Conservation (phyloP, 2,113 vertebrate species). For the Romanogobio albipinnatus region DNA sequence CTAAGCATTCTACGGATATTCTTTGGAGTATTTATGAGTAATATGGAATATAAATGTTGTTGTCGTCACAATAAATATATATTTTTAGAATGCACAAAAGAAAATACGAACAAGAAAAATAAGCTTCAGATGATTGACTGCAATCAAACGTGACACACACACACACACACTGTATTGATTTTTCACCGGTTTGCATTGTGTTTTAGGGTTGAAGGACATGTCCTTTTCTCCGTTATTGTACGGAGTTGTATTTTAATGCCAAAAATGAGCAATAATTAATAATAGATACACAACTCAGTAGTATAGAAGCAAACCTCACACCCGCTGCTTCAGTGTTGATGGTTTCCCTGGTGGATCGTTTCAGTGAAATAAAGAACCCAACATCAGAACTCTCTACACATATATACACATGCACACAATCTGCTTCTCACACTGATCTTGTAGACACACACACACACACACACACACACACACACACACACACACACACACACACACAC, state of each 20-base stretch:
- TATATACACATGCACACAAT: conserved; percentile 13
- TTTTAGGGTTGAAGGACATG: background rate
- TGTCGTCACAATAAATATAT: background rate
- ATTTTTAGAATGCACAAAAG: background rate
- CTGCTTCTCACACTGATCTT: background rate
- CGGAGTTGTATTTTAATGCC: background rate
- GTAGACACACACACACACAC: conserved; percentile 34
- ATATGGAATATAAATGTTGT: background rate
- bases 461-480: conserved; percentile 37
- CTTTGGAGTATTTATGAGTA: conserved; percentile 11
- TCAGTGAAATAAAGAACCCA: conserved; percentile 2
- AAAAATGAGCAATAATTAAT: conserved; percentile 25
- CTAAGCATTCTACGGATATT: background rate
- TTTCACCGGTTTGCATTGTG: background rate
- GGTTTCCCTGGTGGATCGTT: conserved; percentile 14
- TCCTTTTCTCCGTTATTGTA: background rate
- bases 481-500: conserved; percentile 39
- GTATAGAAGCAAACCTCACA: background rate
- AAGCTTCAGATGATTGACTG: conserved; percentile 18
- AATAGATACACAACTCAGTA: conserved; percentile 6
- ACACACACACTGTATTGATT: background rate
- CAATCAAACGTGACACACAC: background rate
- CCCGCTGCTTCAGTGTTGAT: conserved; percentile 3
- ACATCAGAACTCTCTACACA: conserved; percentile 33
- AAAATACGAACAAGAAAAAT: background rate